Evolutionary conservation across 2,888 invertebrate species (phyloP).

Genomic region (Lomographa bimaculata): DNA sequence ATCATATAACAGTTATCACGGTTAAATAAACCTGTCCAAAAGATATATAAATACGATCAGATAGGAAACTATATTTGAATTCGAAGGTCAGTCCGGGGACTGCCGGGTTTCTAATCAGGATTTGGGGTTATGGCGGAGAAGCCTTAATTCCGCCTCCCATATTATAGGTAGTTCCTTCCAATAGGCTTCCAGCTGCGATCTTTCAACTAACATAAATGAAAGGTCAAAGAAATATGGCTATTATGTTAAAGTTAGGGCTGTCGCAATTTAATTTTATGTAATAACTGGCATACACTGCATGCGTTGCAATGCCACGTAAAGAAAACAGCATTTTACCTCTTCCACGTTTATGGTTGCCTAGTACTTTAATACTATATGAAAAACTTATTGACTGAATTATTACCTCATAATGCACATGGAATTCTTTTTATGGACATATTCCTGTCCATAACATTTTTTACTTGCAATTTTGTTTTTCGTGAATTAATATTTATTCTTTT

Average conservation of each 20-base stretch:
- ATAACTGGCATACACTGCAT: too few species aligned
- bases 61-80: slow-evolving; percentile 41
- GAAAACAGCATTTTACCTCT: too few species aligned
- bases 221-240: slow-evolving; percentile 42
- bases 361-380: too few species aligned
- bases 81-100: slow-evolving; percentile 28
- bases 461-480: too few species aligned
- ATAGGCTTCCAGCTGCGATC: slow-evolving; percentile 38
- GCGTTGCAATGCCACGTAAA: too few species aligned
- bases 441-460: too few species aligned
- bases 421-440: too few species aligned
- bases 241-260: slow-evolving; percentile 30
- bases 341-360: too few species aligned
- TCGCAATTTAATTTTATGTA: background rate
- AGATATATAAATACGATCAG: slow-evolving; percentile 44
- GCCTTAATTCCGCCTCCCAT: slow-evolving; percentile 37
- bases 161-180: slow-evolving; percentile 37
- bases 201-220: slow-evolving; percentile 44
- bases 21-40: slow-evolving; percentile 42
- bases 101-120: slow-evolving; percentile 46
- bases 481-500: too few species aligned
- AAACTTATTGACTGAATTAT: too few species aligned
- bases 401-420: too few species aligned
- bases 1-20: slow-evolving; percentile 33
- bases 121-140: slow-evolving; percentile 38